phyloP scores from a whole-genome alignment of 1,140 invertebrate species.

The Diorhabda carinulata region DNA sequence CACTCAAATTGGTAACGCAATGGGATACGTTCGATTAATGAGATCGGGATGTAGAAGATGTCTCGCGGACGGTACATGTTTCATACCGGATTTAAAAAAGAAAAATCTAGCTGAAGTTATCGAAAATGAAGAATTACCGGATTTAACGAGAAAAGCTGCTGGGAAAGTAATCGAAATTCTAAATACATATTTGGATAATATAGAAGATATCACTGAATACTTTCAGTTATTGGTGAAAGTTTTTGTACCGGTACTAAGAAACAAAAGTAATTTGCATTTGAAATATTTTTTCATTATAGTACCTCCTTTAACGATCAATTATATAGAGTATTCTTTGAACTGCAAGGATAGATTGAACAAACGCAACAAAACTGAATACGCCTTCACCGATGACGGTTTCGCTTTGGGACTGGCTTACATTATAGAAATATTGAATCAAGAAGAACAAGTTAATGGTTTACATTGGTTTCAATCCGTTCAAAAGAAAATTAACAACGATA shows the following conservation, averaged over 20 bases:
- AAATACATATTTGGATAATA: constrained; percentile 75
- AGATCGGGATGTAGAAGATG: constrained; percentile 90
- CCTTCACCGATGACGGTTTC: constrained; percentile 98
- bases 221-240: constrained; percentile 92
- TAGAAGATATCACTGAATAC: constrained; percentile 91
- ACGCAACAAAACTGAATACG: constrained; percentile 78
- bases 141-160: constrained; percentile 62
- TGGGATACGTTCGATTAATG: constrained; percentile 94
- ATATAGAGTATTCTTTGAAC: constrained; percentile 86
- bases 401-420: constrained; percentile 85
- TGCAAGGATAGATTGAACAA: constrained; percentile 90
- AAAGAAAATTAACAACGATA: constrained; percentile 66
- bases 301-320: constrained; percentile 92
- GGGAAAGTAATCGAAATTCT: constrained; percentile 75
- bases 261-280: constrained; percentile 84
- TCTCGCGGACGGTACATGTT: constrained; percentile 84
- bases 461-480: constrained; percentile 93
- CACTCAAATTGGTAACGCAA: constrained; percentile 93
- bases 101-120: constrained; percentile 59
- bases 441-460: constrained; percentile 83
- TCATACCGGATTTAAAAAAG: constrained; percentile 80
- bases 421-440: constrained; percentile 65
- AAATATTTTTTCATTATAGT: constrained; percentile 92
- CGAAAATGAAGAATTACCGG: constrained; percentile 56
- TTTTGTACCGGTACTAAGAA: constrained; percentile 83